A percentile compares a stretch with the other conserved stretches of the same genome.
Conservation (phyloP, 2,797 vertebrate genomes). For the Tadarida brasiliensis region DNA sequence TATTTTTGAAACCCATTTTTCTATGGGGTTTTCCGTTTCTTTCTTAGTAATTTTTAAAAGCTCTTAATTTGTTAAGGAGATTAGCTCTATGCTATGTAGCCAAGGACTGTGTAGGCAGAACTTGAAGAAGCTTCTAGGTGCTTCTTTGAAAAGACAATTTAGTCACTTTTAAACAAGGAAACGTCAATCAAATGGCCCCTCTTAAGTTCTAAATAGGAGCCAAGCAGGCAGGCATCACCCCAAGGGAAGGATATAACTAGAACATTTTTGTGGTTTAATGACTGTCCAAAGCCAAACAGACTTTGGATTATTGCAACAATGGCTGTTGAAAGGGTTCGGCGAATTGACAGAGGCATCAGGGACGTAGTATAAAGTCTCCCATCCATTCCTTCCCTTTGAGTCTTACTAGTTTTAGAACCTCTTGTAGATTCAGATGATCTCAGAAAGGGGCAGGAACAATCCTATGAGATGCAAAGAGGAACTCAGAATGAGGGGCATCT, state of each 20-base stretch:
- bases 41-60: conserved; percentile 51
- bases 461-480: background rate
- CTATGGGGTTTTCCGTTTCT: background rate
- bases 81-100: background rate
- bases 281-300: background rate
- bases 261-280: conserved; percentile 28
- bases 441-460: background rate
- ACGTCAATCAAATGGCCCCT: background rate
- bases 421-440: background rate
- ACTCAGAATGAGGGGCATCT: background rate
- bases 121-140: background rate
- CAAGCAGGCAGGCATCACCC: background rate
- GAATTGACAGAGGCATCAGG: background rate
- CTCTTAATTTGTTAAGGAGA: conserved; percentile 41
- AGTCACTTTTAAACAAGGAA: conserved; percentile 20
- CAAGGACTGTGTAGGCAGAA: background rate
- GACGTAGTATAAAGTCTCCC: background rate
- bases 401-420: background rate
- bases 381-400: background rate
- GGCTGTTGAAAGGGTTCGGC: background rate
- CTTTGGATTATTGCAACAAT: background rate
- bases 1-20: conserved; percentile 27
- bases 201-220: background rate
- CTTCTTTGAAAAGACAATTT: background rate
- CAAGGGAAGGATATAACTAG: background rate